Percentiles rank a stretch among this genome's conserved stretches.
Evolutionary conservation across 2,113 vertebrate genomes (phyloP).

Genomic region (Tympanuchus pallidicinctus): DNA sequence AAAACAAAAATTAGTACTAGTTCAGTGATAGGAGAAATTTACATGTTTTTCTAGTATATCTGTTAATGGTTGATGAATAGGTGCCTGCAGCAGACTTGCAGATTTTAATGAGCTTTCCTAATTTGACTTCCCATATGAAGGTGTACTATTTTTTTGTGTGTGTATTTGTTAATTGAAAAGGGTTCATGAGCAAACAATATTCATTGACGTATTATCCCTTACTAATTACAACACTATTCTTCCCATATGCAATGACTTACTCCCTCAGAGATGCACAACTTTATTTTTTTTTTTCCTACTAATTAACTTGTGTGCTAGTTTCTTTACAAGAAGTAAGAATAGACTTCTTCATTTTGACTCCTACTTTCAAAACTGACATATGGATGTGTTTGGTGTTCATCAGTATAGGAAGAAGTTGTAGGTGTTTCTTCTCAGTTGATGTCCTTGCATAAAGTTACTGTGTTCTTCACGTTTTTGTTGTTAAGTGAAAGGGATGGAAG

Average conservation of each 20-base stretch:
- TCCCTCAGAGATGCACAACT: not conserved
- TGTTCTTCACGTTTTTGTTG: not conserved
- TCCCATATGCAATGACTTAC: not conserved
- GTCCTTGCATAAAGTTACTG: not conserved
- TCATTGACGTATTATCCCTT: not conserved
- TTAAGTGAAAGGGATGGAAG: not conserved
- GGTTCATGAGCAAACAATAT: constrained; percentile 35
- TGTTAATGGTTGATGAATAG: constrained; percentile 56
- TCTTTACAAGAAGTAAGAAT: not conserved
- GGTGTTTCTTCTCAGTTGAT: not conserved
- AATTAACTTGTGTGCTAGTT: not conserved
- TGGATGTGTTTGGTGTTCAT: not conserved
- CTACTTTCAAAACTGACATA: not conserved
- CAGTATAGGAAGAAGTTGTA: not conserved
- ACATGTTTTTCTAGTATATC: constrained; percentile 29
- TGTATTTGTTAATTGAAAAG: constrained; percentile 48
- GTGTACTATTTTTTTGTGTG: constrained; percentile 33
- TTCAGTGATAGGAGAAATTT: constrained; percentile 57
- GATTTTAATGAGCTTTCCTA: constrained; percentile 70
- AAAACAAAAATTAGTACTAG: constrained; percentile 52
- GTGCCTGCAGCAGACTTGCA: constrained; percentile 50
- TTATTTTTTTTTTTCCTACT: not conserved
- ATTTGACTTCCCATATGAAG: constrained; percentile 55
- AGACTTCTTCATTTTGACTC: not conserved
- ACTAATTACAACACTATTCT: not conserved